Percentiles rank a stretch among this genome's conserved stretches.
These are phyloP conservation scores for Odobenus rosmarus DNA, from an alignment of 2,113 vertebrate species.

Conservation along the genomic window DNA sequence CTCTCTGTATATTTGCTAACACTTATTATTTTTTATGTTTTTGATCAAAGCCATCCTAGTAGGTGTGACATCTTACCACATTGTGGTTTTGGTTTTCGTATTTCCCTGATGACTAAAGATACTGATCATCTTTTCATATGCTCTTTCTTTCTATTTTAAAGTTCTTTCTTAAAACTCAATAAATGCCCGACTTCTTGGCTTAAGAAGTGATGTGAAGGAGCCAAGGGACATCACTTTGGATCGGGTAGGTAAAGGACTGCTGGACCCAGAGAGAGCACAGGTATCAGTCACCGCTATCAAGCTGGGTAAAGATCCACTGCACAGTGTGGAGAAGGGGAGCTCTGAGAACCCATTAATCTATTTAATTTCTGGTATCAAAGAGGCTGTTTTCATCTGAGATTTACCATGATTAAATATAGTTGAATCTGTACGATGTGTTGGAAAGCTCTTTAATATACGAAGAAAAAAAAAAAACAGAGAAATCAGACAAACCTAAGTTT, in stretches of 20 bases:
- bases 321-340: fast-evolving
- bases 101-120: background rate
- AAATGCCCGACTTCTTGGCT: background rate
- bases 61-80: background rate
- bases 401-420: background rate
- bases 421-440: too few species aligned
- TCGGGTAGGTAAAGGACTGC: fast-evolving
- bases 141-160: background rate
- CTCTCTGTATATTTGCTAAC: background rate
- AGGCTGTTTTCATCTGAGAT: background rate
- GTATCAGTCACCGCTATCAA: background rate
- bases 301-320: background rate
- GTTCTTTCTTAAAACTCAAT: background rate
- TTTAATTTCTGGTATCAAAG: background rate
- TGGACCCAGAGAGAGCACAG: background rate
- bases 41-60: background rate
- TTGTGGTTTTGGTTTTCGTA: background rate
- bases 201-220: background rate
- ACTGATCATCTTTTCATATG: background rate
- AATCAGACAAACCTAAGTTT: background rate
- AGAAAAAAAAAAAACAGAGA: background rate
- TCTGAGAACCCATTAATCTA: background rate
- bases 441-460: background rate
- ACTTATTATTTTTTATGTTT: background rate
- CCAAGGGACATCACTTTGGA: background rate